A percentile compares a stretch with the other conserved stretches of the same genome.
These are phyloP conservation scores for Polydesmus complanatus DNA, from an alignment of 2,888 invertebrate genomes.

Conservation along the genomic window DNA sequence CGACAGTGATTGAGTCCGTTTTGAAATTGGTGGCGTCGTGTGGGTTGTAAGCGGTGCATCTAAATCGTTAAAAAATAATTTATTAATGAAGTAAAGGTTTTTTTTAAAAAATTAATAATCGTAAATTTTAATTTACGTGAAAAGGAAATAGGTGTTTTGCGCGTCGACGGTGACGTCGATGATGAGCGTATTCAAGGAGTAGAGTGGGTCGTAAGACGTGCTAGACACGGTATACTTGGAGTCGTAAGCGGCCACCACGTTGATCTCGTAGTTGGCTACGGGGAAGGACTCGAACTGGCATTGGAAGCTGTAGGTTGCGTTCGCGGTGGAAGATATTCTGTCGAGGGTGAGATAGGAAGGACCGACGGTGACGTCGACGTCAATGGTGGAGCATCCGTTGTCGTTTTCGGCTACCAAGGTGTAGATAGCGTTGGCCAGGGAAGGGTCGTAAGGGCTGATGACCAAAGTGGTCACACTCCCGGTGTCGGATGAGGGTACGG, in stretches of 20 bases:
- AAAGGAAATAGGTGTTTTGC: not conserved
- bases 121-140: not conserved
- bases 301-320: not conserved
- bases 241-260: not conserved
- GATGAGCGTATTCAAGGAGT: not conserved
- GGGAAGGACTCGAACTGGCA: not conserved
- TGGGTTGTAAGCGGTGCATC: not conserved
- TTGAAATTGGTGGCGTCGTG: not conserved
- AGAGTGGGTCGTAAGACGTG: not conserved
- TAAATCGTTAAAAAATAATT: not conserved
- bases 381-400: not conserved
- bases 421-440: not conserved
- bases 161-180: not conserved
- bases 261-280: not conserved
- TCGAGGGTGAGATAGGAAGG: not conserved
- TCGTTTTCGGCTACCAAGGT: not conserved
- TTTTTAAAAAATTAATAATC: not conserved
- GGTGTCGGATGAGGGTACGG: not conserved
- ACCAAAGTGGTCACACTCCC: not conserved
- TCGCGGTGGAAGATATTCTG: not conserved
- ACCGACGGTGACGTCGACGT: not conserved
- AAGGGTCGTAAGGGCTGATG: not conserved
- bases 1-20: not conserved
- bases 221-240: not conserved
- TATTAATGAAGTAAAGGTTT: not conserved